Evolutionary conservation across 2,113 vertebrate species (phyloP).

Genomic region (Aegotheles bennettii): DNA sequence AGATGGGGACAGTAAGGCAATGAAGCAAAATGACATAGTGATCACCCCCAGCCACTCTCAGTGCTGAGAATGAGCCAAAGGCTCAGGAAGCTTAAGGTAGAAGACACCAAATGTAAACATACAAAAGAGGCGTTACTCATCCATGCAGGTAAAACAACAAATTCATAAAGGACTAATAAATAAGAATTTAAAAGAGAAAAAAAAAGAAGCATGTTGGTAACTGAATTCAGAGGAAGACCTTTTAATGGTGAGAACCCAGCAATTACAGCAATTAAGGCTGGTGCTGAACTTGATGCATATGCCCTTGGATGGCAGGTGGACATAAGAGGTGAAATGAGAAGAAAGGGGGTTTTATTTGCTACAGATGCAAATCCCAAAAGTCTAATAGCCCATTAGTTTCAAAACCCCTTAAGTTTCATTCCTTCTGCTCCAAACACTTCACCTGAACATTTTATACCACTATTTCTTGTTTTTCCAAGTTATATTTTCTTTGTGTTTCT

Average conservation of each 20-base stretch:
- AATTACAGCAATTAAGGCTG: neutral
- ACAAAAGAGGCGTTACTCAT: neutral
- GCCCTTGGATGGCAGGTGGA: neutral
- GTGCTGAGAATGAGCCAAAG: neutral
- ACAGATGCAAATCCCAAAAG: neutral
- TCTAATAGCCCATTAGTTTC: neutral
- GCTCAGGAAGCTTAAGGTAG: neutral
- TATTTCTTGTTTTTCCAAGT: neutral
- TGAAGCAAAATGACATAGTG: accelerated
- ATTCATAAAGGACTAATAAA: neutral
- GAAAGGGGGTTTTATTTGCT: neutral
- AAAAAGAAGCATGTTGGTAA: neutral
- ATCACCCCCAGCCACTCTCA: neutral
- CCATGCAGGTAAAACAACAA: neutral
- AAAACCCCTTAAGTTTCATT: too few relatives aligned
- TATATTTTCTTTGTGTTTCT: neutral
- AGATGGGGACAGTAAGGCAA: neutral
- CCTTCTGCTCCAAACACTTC: neutral
- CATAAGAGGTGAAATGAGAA: neutral
- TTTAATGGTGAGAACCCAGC: neutral
- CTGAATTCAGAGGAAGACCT: neutral
- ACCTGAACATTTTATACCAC: neutral
- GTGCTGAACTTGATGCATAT: neutral
- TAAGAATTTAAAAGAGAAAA: neutral
- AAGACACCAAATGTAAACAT: neutral